These are phyloP conservation scores for Phorcus lineatus DNA, from an alignment of 2,888 invertebrate genomes.

Conservation along the genomic window DNA sequence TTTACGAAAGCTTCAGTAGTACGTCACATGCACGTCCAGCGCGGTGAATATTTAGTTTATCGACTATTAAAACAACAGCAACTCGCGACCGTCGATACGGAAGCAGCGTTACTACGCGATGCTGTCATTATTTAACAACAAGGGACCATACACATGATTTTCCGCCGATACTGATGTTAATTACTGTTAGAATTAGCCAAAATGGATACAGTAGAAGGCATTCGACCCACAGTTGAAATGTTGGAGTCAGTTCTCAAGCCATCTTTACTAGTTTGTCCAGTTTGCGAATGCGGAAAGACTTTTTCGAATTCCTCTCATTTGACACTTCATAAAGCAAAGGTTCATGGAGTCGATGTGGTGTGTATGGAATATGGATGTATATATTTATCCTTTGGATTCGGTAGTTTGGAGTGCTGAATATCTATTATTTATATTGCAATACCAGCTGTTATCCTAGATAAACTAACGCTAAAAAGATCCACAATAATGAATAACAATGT, in stretches of 20 bases:
- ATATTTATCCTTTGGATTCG: no score
- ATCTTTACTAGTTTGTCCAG: not conserved
- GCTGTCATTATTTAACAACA: no score
- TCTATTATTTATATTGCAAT: not conserved
- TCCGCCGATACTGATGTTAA: no score
- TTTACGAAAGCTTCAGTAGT: no score
- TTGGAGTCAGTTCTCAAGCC: not conserved
- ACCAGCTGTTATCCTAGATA: not conserved
- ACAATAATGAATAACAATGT: no score
- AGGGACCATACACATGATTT: no score
- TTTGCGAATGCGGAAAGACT: not conserved
- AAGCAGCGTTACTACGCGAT: no score
- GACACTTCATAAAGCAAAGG: conserved; percentile 16
- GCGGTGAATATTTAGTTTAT: no score
- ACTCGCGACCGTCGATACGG: no score
- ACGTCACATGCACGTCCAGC: no score
- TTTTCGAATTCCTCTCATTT: not conserved
- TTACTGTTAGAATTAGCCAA: not conserved
- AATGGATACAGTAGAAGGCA: not conserved
- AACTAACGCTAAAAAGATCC: not conserved
- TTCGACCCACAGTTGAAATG: not conserved
- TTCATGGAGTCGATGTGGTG: conserved; percentile 17
- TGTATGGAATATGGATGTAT: not conserved
- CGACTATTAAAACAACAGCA: no score
- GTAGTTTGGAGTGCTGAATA: not conserved